Conservation (phyloP, 1,140 invertebrate species). For the Hormaphis cornu region DNA sequence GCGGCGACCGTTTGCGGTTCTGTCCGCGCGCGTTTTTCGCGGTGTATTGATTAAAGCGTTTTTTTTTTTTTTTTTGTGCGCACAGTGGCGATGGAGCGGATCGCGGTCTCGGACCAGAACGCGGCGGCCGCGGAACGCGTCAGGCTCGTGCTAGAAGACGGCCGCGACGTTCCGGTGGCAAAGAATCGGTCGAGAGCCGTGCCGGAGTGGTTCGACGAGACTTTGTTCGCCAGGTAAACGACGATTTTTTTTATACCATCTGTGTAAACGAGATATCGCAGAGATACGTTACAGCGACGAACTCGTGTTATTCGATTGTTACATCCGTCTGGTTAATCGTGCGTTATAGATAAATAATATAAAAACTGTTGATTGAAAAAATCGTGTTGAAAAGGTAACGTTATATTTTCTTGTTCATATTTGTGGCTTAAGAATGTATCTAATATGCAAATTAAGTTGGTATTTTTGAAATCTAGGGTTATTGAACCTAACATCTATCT, state of each 20-base stretch:
- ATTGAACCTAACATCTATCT: too few species aligned
- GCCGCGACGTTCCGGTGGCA: not conserved
- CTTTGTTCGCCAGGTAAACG: not conserved
- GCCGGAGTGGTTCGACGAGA: slow-evolving; percentile 6
- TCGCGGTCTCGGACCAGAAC: not conserved
- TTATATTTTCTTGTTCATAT: too few species aligned
- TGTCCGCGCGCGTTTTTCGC: not conserved
- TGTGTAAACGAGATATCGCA: not conserved
- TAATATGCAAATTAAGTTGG: too few species aligned
- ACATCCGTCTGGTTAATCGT: too few species aligned
- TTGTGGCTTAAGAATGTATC: too few species aligned
- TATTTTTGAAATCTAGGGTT: too few species aligned
- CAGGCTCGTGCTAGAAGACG: not conserved
- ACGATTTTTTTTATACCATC: not conserved
- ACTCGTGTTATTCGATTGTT: not conserved
- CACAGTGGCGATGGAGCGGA: not conserved
- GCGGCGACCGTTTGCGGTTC: not conserved
- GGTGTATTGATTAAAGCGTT: not conserved
- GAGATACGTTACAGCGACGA: too few species aligned
- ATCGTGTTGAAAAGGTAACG: too few species aligned
- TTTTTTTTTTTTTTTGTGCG: not conserved
- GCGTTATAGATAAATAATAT: too few species aligned
- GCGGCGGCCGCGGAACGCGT: not conserved
- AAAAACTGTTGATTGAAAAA: too few species aligned
- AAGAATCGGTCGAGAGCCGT: not conserved